phyloP scores from a whole-genome alignment of 2,888 invertebrate species.

The Eristalinus aeneus region DNA sequence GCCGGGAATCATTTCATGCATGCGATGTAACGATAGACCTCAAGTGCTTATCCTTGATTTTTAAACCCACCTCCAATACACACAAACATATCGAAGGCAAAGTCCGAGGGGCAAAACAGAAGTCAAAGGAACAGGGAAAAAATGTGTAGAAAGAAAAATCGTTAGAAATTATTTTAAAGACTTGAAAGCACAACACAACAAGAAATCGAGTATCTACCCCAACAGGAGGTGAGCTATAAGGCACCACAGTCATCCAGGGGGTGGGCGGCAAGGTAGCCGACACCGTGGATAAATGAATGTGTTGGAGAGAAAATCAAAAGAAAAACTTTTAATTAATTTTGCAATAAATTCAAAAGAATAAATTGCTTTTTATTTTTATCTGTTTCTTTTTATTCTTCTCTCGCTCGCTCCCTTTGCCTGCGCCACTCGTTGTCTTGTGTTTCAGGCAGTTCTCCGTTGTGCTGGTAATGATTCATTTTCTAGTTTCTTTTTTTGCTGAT shows the following conservation, averaged over 20 bases:
- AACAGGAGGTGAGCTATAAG: slow-evolving; percentile 7
- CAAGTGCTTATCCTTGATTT: slow-evolving; percentile 37
- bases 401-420: neutral
- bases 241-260: neutral
- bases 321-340: slow-evolving; percentile 71
- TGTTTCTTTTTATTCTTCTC: slow-evolving; percentile 10
- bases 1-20: slow-evolving; percentile 28
- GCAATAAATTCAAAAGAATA: slow-evolving; percentile 69
- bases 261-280: neutral
- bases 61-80: neutral
- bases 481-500: neutral
- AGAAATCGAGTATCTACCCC: neutral
- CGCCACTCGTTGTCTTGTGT: slow-evolving; percentile 10
- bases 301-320: slow-evolving; percentile 63
- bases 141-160: slow-evolving; percentile 3
- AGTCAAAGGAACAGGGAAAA: neutral
- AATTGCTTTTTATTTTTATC: slow-evolving; percentile 65
- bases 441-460: slow-evolving; percentile 45
- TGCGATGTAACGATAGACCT: slow-evolving; percentile 5
- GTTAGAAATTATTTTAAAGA: slow-evolving; percentile 34
- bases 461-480: slow-evolving; percentile 35
- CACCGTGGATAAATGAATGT: slow-evolving; percentile 32
- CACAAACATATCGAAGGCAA: slow-evolving; percentile 12
- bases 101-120: slow-evolving; percentile 6
- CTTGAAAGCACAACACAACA: slow-evolving; percentile 5